A percentile compares a stretch with the other conserved stretches of the same genome.
Evolutionary conservation across 2,113 vertebrate genomes (phyloP).

Genomic region (Tor tambroides): DNA sequence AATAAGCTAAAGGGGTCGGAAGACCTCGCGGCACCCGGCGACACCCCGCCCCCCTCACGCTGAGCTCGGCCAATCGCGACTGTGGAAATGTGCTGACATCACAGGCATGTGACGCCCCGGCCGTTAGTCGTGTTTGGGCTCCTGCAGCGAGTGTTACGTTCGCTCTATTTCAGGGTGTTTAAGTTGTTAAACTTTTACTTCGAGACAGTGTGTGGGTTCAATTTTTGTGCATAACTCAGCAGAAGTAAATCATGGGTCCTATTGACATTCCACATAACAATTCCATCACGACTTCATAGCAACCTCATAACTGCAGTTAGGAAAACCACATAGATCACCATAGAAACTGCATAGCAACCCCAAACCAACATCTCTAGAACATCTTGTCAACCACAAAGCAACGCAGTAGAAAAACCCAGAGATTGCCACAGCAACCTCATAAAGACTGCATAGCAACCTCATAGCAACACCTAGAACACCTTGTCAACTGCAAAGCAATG

Average conservation of each 20-base stretch:
- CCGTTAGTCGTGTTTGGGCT: not conserved
- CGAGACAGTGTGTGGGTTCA: not conserved
- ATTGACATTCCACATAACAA: too few species aligned
- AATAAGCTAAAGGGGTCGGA: constrained; percentile 33
- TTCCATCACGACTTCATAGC: too few species aligned
- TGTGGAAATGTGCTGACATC: constrained; percentile 28
- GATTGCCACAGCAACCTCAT: too few species aligned
- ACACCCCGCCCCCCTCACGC: constrained; percentile 41
- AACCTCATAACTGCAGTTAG: too few species aligned
- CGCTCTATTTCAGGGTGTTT: constrained; percentile 20
- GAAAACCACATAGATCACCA: too few species aligned
- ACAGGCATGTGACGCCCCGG: constrained; percentile 9
- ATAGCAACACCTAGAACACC: too few species aligned
- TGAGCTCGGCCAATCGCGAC: constrained; percentile 42
- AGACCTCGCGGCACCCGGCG: constrained; percentile 8
- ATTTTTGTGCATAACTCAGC: not conserved
- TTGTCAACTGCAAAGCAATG: too few species aligned
- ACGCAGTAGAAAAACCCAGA: too few species aligned
- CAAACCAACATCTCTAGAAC: too few species aligned
- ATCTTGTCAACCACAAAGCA: too few species aligned
- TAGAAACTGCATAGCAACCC: too few species aligned
- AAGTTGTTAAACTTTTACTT: not conserved
- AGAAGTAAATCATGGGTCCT: not conserved
- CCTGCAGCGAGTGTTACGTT: constrained; percentile 24
- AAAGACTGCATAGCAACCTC: too few species aligned